These are phyloP conservation scores for Zaprionus davidi DNA, from an alignment of 1,140 invertebrate species.

Conservation along the genomic window DNA sequence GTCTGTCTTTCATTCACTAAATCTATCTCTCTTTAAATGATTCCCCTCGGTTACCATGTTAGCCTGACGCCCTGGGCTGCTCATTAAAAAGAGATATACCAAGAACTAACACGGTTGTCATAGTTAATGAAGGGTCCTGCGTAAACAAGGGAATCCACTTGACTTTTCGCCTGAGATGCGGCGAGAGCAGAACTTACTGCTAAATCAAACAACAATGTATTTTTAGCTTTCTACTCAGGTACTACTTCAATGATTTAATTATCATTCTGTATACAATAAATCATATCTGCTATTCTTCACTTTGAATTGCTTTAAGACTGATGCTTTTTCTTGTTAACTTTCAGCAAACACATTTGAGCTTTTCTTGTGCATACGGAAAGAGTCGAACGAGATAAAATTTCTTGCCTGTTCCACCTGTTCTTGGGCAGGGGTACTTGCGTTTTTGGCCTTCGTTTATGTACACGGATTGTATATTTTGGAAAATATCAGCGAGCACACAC, in stretches of 20 bases:
- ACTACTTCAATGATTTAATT: neutral
- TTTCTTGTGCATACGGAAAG: neutral
- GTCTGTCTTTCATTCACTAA: no score
- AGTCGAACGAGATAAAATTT: neutral
- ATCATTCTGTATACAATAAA: neutral
- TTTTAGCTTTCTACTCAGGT: neutral
- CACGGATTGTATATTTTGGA: conserved; percentile 11
- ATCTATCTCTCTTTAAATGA: neutral
- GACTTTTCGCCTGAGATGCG: neutral
- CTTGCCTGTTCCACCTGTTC: neutral
- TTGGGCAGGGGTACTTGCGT: neutral
- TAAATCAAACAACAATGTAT: neutral
- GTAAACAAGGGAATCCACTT: neutral
- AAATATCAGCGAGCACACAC: conserved; percentile 9
- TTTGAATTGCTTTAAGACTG: neutral
- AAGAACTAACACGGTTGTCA: conserved; percentile 6
- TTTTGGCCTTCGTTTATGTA: conserved; percentile 10
- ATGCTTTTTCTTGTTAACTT: neutral
- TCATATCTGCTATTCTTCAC: neutral
- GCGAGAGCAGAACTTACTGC: neutral
- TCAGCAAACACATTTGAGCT: neutral
- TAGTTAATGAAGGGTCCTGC: conserved; percentile 2
- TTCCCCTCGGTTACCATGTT: neutral
- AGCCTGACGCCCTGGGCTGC: neutral
- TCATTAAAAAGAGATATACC: conserved; percentile 1